Base-by-base conservation (phyloP, 1,140 invertebrate species). In the Aphelenchoides besseyi region DNA sequence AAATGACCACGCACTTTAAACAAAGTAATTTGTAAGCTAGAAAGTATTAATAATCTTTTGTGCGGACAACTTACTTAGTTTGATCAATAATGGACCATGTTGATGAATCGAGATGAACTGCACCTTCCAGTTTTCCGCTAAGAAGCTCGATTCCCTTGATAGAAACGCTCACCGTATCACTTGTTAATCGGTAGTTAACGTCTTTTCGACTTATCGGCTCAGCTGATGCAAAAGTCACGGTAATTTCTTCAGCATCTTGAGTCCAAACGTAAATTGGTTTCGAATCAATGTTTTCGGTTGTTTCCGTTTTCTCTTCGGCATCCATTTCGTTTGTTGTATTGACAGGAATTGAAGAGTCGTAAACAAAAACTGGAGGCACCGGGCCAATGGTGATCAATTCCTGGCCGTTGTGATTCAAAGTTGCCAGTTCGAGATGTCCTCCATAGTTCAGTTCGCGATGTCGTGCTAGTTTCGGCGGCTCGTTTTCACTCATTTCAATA, bases 161-260 rank as follows among this genome's bases (percentile, higher is more conserved):
- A 18, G n/a, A 16, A 9, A 69, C 12, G 12, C 2, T n/a, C 18
- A 69, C 26, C 29, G 12, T 23, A 12, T 69, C 66, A 23, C 23
- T n/a, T 12, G 26, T 68, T 62, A 69, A n/a, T 9, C 18, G 12
- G 29, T 69, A 69, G 2, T 70, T 16, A 18, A 69, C 29, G 33
- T 69, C 67, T 12, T 16, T 28, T 33, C 64, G 61, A 2, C 23
- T 69, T n/a, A 69, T 71, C 23, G 23, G 16, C 3, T 69, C 67
- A n/a, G 18, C 67, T 12, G 32, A 23, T 26, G 28, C 16, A 62
- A 69, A 69, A 0, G 61, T 71, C 18, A 37, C 64, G 29, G 16
- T 28, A 29, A 69, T 68, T 71, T 69, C 66, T 71, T 69, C 67
- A n/a, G 67, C 67, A 30, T 69, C 64, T 29, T 69, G 67, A 12